Percentiles rank a stretch among this genome's conserved stretches.
phyloP scores from a whole-genome alignment of 2,113 vertebrate species.

The Fulmarus glacialis region DNA sequence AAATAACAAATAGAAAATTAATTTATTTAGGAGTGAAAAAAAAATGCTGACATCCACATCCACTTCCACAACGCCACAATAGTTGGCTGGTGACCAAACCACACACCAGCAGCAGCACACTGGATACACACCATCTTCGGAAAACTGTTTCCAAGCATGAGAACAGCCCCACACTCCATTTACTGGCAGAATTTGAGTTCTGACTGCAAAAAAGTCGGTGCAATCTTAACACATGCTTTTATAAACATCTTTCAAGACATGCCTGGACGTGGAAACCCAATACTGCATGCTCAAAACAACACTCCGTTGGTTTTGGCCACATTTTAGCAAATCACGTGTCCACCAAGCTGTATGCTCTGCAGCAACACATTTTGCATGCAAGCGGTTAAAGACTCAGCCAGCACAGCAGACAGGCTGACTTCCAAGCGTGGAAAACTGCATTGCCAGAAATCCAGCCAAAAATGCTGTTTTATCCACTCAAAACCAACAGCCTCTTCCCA shows the following conservation, averaged over 20 bases:
- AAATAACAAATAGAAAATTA: neutral
- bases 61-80: neutral
- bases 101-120: neutral
- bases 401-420: slow-evolving; percentile 10
- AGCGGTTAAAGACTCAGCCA: neutral
- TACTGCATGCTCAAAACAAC: neutral
- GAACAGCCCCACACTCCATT: neutral
- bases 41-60: neutral
- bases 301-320: neutral
- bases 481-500: neutral
- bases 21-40: neutral
- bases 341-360: neutral
- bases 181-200: neutral
- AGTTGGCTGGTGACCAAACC: neutral
- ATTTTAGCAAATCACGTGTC: accelerated
- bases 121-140: accelerated
- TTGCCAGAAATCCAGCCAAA: slow-evolving; percentile 20
- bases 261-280: neutral
- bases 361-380: neutral
- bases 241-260: neutral
- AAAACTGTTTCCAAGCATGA: neutral
- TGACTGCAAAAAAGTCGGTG: neutral
- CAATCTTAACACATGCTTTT: neutral
- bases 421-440: neutral
- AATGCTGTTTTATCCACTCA: neutral